A percentile compares a stretch with the other conserved stretches of the same genome.
These are phyloP conservation scores for Mixornis gularis DNA, from an alignment of 2,113 vertebrate genomes.

Conservation along the genomic window DNA sequence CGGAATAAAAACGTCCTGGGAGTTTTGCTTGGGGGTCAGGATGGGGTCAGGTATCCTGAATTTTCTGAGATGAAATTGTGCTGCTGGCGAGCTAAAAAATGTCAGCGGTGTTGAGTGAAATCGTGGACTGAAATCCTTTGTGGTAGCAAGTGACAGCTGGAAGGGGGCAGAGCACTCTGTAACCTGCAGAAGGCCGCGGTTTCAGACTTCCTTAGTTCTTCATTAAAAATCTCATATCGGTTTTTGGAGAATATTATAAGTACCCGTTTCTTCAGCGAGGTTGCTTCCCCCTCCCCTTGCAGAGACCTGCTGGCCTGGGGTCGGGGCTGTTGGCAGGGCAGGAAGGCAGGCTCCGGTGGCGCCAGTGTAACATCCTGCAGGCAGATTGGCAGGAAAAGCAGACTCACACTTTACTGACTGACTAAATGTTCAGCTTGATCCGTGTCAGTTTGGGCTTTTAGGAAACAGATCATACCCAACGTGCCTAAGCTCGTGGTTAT, in stretches of 20 bases:
- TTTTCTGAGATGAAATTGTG: accelerated
- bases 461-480: accelerated
- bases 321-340: background rate
- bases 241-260: background rate
- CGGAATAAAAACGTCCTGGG: accelerated
- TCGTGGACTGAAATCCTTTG: accelerated
- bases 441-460: accelerated
- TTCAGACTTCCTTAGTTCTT: background rate
- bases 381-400: background rate
- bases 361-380: background rate
- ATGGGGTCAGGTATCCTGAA: accelerated
- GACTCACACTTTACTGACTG: accelerated
- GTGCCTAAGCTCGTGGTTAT: accelerated
- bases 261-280: background rate
- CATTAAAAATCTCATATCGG: accelerated
- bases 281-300: background rate
- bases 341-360: background rate
- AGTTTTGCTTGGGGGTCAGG: background rate
- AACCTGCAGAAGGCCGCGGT: background rate
- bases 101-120: background rate
- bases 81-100: accelerated
- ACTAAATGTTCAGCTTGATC: background rate
- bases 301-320: accelerated
- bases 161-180: background rate
- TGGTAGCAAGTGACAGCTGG: background rate